Percentiles rank a stretch among this genome's conserved stretches.
Conservation (phyloP, 2,113 vertebrate genomes). For the Alaudala cheleensis region DNA sequence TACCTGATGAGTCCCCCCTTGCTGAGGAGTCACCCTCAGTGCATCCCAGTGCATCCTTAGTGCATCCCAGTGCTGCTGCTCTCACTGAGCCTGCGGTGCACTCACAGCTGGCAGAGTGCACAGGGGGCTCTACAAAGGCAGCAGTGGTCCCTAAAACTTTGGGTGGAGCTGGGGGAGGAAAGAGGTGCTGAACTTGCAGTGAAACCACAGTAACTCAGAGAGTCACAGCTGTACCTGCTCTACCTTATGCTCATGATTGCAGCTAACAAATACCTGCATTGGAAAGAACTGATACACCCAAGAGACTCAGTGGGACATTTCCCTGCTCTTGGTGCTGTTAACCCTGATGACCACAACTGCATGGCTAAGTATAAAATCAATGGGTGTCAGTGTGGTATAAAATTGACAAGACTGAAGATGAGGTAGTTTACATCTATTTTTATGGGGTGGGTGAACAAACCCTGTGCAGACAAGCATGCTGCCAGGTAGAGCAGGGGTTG, state of each 20-base stretch:
- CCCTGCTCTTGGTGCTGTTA: background rate
- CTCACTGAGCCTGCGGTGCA: background rate
- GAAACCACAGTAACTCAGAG: background rate
- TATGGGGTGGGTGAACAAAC: background rate
- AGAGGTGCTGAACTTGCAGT: background rate
- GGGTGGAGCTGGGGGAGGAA: background rate
- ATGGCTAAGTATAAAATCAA: background rate
- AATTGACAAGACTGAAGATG: background rate
- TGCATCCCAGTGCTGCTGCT: background rate
- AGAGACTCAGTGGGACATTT: background rate
- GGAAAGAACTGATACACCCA: background rate
- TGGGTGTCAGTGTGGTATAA: background rate
- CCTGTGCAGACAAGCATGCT: background rate
- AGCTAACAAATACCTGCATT: fast-evolving
- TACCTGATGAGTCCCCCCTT: fast-evolving
- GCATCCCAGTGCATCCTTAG: background rate
- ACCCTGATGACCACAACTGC: background rate
- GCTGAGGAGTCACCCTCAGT: fast-evolving
- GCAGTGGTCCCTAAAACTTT: background rate
- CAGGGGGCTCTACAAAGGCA: background rate
- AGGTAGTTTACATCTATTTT: background rate
- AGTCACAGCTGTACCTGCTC: background rate
- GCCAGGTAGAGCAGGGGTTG: background rate
- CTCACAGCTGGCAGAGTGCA: background rate
- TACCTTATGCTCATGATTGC: background rate